Evolutionary conservation across 2,113 vertebrate genomes (phyloP), one percentile per base, ranked within the genome.

Genomic region (Cheirogaleus medius): DNA sequence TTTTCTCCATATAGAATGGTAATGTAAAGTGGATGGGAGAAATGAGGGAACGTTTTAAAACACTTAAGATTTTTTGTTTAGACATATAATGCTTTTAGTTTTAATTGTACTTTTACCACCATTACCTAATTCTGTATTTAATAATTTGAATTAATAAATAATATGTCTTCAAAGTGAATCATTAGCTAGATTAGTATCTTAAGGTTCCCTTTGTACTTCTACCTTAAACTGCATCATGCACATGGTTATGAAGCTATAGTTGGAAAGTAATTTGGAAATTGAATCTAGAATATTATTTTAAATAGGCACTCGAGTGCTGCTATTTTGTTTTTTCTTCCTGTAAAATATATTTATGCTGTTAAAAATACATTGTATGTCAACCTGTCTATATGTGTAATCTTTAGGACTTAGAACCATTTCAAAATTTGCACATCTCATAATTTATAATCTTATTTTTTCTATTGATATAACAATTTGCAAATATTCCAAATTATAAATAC

Each of bases 251-350:
- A 71, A 89, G 58, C n/a, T 83, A 64, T 54, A 77, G 49, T 78
- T 77, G 8, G 80, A 84, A 85, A 84, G 29, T 37, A 90, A 85
- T 96, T 96, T 90, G 17, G 18, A 44, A 90, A 96, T 90, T 63
- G n/a, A 76, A 23, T 91, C 6, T 86, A 42, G 49, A 86, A 68
- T 87, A 74, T 74, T 86, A 88, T 68, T 92, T 68, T 83, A 87
- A 94, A 73, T 93, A 91, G 66, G 39, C 47, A 87, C 34, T 71
- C 47, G 13, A 94, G 73, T 81, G 49, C 47, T 74, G 5, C 34
- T 66, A 18, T 86, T 90, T 86, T 89, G 18, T 84, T 93, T 25
- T 93, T 74, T 47, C 29, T 96, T 32, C 90, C 60, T 60, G 6
- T 84, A 77, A 89, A 39, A 20, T 71, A 49, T 52, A 81, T 49